phyloP scores from a whole-genome alignment of 2,113 vertebrate species.

The Erpornis zantholeuca region DNA sequence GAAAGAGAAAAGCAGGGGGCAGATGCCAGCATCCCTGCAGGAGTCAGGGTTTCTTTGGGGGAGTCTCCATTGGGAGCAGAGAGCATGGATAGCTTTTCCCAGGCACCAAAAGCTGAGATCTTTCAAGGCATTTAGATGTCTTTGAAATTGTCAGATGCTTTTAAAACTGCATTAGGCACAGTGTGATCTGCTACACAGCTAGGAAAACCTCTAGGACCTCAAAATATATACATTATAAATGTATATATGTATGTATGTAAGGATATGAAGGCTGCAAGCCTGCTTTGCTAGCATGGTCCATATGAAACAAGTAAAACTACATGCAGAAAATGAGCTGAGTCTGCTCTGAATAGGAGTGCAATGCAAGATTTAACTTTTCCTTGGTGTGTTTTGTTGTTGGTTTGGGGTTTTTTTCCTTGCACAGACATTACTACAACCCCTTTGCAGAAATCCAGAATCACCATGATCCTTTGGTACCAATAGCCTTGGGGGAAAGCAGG shows the following conservation, averaged over 20 bases:
- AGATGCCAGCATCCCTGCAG: background rate
- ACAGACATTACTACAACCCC: background rate
- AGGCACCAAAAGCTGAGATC: background rate
- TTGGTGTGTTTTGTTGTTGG: background rate
- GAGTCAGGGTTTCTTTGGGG: background rate
- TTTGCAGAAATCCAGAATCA: background rate
- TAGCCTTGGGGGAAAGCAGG: background rate
- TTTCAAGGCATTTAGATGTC: background rate
- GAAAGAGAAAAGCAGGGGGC: background rate
- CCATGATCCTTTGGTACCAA: background rate
- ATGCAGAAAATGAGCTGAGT: background rate
- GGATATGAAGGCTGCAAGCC: background rate
- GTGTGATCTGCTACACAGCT: background rate
- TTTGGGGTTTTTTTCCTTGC: background rate
- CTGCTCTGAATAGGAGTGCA: background rate
- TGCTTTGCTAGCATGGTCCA: background rate
- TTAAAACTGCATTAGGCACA: background rate
- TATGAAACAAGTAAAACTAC: background rate
- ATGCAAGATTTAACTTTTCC: background rate
- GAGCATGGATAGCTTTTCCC: background rate
- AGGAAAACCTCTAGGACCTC: background rate
- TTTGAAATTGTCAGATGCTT: background rate
- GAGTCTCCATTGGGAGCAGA: background rate
- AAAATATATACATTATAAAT: background rate
- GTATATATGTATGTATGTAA: fast-evolving